Evolutionary conservation across 1,140 invertebrate genomes (phyloP).

Genomic region (Drosophila parabipectinata): DNA sequence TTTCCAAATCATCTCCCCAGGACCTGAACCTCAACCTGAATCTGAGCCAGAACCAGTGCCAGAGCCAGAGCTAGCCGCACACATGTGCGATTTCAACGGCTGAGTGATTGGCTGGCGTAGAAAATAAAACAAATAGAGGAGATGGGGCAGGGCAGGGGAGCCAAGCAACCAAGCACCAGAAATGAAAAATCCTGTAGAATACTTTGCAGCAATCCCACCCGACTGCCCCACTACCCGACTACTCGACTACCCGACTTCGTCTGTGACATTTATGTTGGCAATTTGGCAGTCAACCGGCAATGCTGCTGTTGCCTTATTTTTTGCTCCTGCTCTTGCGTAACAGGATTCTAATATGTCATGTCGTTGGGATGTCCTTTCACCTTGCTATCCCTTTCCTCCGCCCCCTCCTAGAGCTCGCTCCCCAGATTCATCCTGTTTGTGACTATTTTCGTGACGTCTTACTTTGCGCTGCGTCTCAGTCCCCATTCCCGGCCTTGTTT

Average conservation of each 20-base stretch:
- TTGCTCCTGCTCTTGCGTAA: constrained; percentile 55
- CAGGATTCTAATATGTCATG: constrained; percentile 81
- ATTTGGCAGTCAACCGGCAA: constrained; percentile 77
- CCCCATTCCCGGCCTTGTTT: not conserved
- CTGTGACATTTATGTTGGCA: constrained; percentile 78
- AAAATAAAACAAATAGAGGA: constrained; percentile 53
- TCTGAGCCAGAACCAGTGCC: not conserved
- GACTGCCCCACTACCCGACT: constrained; percentile 10
- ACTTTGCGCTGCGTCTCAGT: constrained; percentile 15
- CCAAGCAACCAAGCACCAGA: constrained; percentile 67
- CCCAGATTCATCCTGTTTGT: constrained; percentile 47
- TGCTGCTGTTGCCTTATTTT: constrained; percentile 17
- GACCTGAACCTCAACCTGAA: constrained; percentile 17
- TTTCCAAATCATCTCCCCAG: constrained; percentile 74
- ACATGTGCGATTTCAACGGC: constrained; percentile 74
- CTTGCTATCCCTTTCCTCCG: constrained; percentile 32
- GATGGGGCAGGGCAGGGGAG: constrained; percentile 13
- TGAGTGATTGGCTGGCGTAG: constrained; percentile 78
- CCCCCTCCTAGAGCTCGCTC: constrained; percentile 6
- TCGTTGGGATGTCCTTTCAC: constrained; percentile 78
- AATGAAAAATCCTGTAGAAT: constrained; percentile 75
- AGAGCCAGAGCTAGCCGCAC: constrained; percentile 21
- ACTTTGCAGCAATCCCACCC: constrained; percentile 45
- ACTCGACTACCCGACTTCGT: constrained; percentile 7
- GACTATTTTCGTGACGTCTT: constrained; percentile 74